phyloP scores from a whole-genome alignment of 1,140 invertebrate species.

The Trypoxylus dichotomus region DNA sequence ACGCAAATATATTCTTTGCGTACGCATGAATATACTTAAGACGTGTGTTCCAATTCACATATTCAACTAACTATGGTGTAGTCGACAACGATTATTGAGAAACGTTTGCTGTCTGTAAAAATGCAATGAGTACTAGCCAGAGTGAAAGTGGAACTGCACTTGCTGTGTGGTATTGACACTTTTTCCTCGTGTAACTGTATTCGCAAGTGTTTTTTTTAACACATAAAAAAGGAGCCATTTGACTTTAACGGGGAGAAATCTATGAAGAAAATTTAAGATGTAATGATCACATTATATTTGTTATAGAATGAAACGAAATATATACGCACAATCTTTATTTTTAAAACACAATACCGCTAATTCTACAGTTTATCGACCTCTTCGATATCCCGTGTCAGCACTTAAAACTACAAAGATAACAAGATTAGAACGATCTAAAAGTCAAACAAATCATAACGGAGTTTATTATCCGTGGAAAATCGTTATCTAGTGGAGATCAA shows the following conservation, averaged over 20 bases:
- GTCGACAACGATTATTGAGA: not conserved
- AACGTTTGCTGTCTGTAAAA: not conserved
- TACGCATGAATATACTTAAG: not conserved
- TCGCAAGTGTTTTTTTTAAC: no score
- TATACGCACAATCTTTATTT: no score
- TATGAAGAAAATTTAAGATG: no score
- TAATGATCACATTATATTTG: no score
- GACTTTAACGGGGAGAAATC: no score
- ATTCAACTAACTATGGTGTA: not conserved
- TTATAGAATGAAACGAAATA: no score
- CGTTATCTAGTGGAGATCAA: not conserved
- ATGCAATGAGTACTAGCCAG: not conserved
- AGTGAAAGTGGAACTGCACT: conserved; percentile 11
- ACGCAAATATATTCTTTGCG: not conserved
- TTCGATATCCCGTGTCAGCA: not conserved
- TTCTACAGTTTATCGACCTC: not conserved
- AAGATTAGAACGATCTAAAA: not conserved
- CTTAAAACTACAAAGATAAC: not conserved
- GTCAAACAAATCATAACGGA: not conserved
- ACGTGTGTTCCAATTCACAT: conserved; percentile 1
- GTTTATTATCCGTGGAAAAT: not conserved
- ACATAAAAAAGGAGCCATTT: no score
- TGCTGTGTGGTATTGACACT: not conserved
- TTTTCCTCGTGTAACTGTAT: no score
- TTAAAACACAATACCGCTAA: not conserved